Base-by-base conservation (phyloP, 2,113 vertebrate genomes). In the Peromyscus californicus region DNA sequence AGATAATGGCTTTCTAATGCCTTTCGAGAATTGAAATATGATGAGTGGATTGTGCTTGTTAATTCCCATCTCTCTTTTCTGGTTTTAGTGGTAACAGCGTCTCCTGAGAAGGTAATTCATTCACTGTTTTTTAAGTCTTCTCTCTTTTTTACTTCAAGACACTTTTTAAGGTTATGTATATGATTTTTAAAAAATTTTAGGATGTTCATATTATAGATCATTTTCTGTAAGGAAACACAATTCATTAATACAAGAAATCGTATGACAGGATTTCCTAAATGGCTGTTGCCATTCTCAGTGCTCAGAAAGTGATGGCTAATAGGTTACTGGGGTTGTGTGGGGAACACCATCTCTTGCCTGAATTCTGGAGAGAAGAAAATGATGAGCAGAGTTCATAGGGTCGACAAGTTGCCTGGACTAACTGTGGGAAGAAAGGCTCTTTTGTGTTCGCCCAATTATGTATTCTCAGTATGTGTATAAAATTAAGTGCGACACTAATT, bases 41-140 rank as follows among this genome's bases (percentile, higher is more conserved):
- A 39, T 48, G 33, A 90, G 1, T 75, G 33, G 45, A 67, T 90
- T 93, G 31, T 84, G 26, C 45, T 51, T 89, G 70, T 85, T 96
- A 96, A 97, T 82, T 31, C 15, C 24, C 13, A 96, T 95, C 93
- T 98, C 98, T 98, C 97, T 98, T 98, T 97, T 98, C 96, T 98
- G 95, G 39, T 99, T 98, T 98, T 98, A 99, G 99, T 99, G 99
- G 99, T 98, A 98, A 99, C 99, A 98, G 93, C 98, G 97, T 97
- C 98, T 90, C 99, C 99, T 96, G 99, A 99, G 96, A 99, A 99
- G 99, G 99, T 99, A 99, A 99, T 98, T 98, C 31, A 82, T 95
- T 82, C 95, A 87, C 94, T 94, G 13, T 80, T 97, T 97, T 89
- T 15, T 24, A 93, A 94, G 26, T 91, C 21, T n/a, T 54, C 24